Percentiles rank a stretch among this genome's conserved stretches.
Evolutionary conservation across 2,888 invertebrate genomes (phyloP).

Genomic region (Trichogramma dendrolimi): DNA sequence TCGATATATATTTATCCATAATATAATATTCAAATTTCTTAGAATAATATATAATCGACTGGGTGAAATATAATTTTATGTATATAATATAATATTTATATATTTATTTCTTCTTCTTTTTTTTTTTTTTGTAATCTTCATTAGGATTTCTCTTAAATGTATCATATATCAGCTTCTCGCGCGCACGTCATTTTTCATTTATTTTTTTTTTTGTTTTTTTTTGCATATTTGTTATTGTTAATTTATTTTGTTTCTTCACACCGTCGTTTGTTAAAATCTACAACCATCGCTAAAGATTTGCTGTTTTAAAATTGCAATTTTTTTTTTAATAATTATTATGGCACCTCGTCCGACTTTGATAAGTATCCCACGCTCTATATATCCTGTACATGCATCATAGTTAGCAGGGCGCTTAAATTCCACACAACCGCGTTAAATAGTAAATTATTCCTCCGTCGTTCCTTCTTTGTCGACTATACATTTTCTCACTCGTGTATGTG

Average conservation of each 20-base stretch:
- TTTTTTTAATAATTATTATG: neutral
- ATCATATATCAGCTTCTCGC: neutral
- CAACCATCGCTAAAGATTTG: constrained; percentile 29
- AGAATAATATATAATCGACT: neutral
- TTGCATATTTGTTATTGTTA: constrained; percentile 22
- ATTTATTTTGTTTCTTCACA: too few relatives aligned
- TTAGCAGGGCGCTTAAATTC: too few relatives aligned
- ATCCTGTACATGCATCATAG: too few relatives aligned
- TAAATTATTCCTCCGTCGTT: too few relatives aligned
- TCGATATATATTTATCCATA: constrained; percentile 12
- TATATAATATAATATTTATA: constrained; percentile 20
- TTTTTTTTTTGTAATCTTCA: constrained; percentile 11
- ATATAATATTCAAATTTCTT: too few relatives aligned
- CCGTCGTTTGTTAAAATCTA: constrained; percentile 15
- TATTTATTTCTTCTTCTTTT: constrained; percentile 20
- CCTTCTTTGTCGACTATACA: too few relatives aligned
- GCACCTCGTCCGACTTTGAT: neutral
- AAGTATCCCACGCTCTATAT: neutral
- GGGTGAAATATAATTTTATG: constrained; percentile 22
- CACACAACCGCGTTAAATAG: too few relatives aligned
- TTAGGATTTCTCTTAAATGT: neutral
- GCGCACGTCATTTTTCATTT: neutral
- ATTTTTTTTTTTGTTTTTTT: constrained; percentile 1
- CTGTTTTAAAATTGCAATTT: neutral
- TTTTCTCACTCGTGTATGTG: too few relatives aligned